phyloP scores from a whole-genome alignment of 1,140 invertebrate species.

The Kradibia gibbosae region DNA sequence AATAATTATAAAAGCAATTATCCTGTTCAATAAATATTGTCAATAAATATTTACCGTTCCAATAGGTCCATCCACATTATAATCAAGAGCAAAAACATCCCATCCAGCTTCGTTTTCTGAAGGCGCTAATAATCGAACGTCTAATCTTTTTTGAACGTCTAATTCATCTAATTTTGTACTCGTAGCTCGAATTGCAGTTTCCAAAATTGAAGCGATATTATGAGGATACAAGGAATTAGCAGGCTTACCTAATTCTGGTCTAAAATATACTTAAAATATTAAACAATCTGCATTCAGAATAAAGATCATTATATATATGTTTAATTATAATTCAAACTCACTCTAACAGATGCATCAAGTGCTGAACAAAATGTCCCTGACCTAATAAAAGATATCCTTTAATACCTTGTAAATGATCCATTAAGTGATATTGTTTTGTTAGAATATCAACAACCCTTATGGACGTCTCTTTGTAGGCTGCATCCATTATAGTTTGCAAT shows the following conservation, averaged over 20 bases:
- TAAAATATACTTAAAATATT: constrained; percentile 62
- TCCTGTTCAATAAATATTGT: background rate
- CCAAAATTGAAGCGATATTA: constrained; percentile 90
- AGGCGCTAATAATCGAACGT: constrained; percentile 86
- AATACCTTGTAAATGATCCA: constrained; percentile 93
- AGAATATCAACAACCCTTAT: constrained; percentile 89
- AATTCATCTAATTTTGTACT: constrained; percentile 95
- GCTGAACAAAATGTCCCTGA: constrained; percentile 96
- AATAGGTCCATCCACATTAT: constrained; percentile 93
- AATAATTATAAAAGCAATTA: constrained; percentile 43
- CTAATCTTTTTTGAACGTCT: constrained; percentile 90
- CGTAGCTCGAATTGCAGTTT: constrained; percentile 93
- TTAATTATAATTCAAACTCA: constrained; percentile 70
- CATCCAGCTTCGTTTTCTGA: constrained; percentile 90
- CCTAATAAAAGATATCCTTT: constrained; percentile 92
- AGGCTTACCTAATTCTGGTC: constrained; percentile 90
- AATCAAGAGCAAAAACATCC: constrained; percentile 96
- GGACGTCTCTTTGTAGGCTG: constrained; percentile 90
- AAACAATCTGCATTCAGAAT: background rate
- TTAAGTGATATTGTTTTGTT: constrained; percentile 88
- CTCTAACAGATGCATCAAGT: constrained; percentile 93
- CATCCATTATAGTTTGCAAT: constrained; percentile 85
- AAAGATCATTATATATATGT: background rate
- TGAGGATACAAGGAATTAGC: constrained; percentile 90
- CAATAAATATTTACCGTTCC: constrained; percentile 78